Percentiles rank a stretch among this genome's conserved stretches.
phyloP scores from a whole-genome alignment of 2,888 invertebrate species.

The Lysandra bellargus region DNA sequence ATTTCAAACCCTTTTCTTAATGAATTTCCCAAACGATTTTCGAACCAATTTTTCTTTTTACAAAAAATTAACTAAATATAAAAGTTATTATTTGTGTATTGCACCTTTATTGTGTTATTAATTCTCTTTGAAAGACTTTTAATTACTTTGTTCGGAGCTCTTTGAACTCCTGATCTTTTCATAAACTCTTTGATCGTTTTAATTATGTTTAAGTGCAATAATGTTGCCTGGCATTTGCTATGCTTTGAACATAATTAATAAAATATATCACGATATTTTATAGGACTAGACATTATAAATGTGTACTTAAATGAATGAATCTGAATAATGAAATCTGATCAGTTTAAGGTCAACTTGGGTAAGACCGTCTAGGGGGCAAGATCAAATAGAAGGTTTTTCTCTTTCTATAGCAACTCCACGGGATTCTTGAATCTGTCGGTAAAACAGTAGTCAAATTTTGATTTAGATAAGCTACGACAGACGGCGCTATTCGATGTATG shows the following conservation, averaged over 20 bases:
- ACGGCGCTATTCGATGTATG: no score
- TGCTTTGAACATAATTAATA: background rate
- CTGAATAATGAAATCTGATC: no score
- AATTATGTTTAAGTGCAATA: background rate
- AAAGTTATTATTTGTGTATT: background rate
- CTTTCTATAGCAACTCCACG: no score
- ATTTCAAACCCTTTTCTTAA: background rate
- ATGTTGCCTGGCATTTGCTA: background rate
- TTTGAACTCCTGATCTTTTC: background rate
- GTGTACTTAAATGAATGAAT: no score
- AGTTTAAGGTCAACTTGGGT: no score
- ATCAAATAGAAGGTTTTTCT: no score
- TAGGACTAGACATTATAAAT: no score
- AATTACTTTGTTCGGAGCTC: background rate
- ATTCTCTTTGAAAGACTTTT: constrained; percentile 3
- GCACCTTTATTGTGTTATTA: constrained; percentile 6
- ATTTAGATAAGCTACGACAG: no score
- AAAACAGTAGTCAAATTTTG: no score
- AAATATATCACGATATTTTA: no score
- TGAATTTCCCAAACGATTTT: background rate
- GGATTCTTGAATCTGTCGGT: no score
- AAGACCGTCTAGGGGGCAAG: no score
- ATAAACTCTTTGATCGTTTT: constrained; percentile 8
- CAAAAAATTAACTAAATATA: background rate
- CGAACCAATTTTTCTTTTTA: background rate